Conservation (phyloP, 1,140 invertebrate species). For the Habropoda laboriosa region DNA sequence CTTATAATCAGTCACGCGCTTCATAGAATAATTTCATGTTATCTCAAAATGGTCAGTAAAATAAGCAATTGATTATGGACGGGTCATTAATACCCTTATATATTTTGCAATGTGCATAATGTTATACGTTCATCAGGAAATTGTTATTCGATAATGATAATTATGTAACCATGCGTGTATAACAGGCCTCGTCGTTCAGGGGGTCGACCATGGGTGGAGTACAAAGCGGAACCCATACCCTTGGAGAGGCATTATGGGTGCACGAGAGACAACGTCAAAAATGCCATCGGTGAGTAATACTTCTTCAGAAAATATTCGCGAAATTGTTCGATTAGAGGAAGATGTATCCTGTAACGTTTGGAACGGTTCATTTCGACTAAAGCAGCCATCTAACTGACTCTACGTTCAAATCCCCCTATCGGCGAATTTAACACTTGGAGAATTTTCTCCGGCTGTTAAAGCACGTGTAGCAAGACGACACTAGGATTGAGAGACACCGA, state of each 20-base stretch:
- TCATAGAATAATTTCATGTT: not conserved
- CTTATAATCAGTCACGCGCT: too few species aligned
- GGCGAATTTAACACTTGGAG: not conserved
- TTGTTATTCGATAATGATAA: not conserved
- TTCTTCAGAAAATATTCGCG: not conserved
- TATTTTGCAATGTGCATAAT: too few species aligned
- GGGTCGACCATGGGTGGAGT: conserved; percentile 75
- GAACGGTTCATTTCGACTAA: too few species aligned
- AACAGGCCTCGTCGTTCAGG: conserved; percentile 49
- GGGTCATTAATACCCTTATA: not conserved
- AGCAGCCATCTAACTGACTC: too few species aligned
- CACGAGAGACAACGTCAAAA: conserved; percentile 79
- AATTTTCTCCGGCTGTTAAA: not conserved
- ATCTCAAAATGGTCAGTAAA: too few species aligned
- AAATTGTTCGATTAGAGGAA: too few species aligned
- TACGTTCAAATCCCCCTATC: too few species aligned
- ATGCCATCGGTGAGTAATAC: conserved; percentile 72
- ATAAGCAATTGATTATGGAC: not conserved
- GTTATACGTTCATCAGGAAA: not conserved
- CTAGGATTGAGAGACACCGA: not conserved
- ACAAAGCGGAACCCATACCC: conserved; percentile 78
- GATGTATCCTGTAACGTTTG: not conserved
- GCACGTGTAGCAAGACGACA: not conserved
- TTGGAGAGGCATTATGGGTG: conserved; percentile 79
- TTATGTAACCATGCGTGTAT: not conserved